phyloP scores from a whole-genome alignment of 2,888 invertebrate genomes.

The Invenusta paracnida region DNA sequence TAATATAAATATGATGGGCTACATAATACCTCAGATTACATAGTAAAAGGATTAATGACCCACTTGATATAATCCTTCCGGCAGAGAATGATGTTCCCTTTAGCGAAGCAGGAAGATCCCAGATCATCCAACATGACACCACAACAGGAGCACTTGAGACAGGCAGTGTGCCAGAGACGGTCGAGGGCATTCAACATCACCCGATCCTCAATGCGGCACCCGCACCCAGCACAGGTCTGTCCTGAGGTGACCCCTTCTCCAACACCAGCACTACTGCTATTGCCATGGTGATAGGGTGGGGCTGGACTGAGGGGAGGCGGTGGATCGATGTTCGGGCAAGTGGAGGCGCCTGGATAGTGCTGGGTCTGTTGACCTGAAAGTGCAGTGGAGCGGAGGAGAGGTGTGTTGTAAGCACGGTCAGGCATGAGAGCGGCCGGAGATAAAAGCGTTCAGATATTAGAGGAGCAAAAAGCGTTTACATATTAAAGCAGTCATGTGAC shows the following conservation, averaged over 20 bases:
- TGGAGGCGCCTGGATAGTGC: too few relatives aligned
- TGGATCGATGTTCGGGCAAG: background rate
- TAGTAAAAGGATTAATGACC: constrained; percentile 61
- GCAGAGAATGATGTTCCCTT: constrained; percentile 87
- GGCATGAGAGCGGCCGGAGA: too few relatives aligned
- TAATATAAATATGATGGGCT: too few relatives aligned
- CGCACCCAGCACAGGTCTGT: constrained; percentile 75
- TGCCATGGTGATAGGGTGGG: too few relatives aligned
- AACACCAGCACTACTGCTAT: too few relatives aligned
- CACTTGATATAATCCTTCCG: constrained; percentile 90
- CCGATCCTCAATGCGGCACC: constrained; percentile 80
- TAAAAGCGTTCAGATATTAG: too few relatives aligned
- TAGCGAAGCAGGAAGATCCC: constrained; percentile 83
- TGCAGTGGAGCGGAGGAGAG: too few relatives aligned
- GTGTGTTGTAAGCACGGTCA: too few relatives aligned
- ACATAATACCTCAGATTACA: too few relatives aligned
- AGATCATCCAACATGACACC: constrained; percentile 82
- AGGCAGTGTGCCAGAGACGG: constrained; percentile 90
- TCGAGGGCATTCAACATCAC: constrained; percentile 85
- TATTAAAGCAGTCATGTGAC: too few relatives aligned
- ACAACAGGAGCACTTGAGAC: constrained; percentile 87
- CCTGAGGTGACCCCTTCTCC: background rate
- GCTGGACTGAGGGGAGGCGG: background rate
- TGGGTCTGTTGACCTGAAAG: too few relatives aligned
- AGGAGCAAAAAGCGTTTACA: too few relatives aligned